These are phyloP conservation scores for Gorsachius magnificus DNA, from an alignment of 2,797 vertebrate species.

Conservation along the genomic window DNA sequence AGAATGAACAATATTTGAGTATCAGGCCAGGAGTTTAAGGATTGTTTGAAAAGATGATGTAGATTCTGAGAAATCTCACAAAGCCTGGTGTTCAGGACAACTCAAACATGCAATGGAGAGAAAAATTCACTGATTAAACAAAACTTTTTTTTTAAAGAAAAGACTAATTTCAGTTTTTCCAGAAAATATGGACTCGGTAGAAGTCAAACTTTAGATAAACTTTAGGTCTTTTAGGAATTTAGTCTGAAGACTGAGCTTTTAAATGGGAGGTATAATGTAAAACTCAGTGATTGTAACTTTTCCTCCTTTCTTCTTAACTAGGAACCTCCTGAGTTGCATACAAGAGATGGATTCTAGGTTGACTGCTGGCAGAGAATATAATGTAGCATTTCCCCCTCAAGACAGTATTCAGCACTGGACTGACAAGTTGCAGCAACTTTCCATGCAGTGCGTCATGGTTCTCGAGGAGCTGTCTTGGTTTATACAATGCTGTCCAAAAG, in stretches of 20 bases:
- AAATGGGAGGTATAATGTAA: background rate
- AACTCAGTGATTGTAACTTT: background rate
- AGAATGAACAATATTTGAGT: background rate
- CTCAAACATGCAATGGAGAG: background rate
- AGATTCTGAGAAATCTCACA: background rate
- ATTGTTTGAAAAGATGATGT: background rate
- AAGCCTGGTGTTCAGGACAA: background rate
- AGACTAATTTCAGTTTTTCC: background rate
- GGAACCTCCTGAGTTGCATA: conserved; percentile 82
- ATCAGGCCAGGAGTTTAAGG: background rate
- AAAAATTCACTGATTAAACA: background rate
- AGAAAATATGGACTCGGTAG: no score
- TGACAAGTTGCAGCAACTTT: conserved; percentile 77
- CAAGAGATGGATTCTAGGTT: conserved; percentile 77
- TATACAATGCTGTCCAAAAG: conserved; percentile 88
- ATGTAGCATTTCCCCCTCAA: conserved; percentile 86
- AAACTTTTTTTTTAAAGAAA: background rate
- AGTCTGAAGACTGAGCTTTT: background rate
- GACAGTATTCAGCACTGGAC: conserved; percentile 80
- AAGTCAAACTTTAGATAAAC: no score
- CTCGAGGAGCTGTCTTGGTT: conserved; percentile 89
- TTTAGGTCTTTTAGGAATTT: background rate
- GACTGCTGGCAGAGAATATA: conserved; percentile 56
- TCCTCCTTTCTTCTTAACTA: conserved; percentile 46
- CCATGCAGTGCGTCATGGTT: conserved; percentile 81